A percentile compares a stretch with the other conserved stretches of the same genome.
Evolutionary conservation across 2,797 vertebrate genomes (phyloP).

Genomic region (Gymnocypris eckloni): DNA sequence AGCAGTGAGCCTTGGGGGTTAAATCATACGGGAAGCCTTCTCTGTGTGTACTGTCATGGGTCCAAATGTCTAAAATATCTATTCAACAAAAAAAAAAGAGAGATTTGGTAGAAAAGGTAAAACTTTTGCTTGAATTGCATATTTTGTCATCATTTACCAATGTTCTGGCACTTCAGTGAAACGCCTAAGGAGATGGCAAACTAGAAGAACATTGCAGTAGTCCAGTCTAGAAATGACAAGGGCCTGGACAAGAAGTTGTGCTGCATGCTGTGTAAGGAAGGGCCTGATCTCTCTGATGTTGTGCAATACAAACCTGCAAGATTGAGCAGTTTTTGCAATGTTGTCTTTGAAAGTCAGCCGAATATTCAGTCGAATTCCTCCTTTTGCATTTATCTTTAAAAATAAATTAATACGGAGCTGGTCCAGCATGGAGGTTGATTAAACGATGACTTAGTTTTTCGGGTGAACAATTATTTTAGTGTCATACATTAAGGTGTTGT

Average conservation of each 20-base stretch:
- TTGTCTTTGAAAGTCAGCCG: too few relatives aligned
- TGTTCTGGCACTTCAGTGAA: background rate
- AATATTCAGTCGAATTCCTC: background rate
- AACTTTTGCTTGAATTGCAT: background rate
- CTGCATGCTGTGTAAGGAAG: too few relatives aligned
- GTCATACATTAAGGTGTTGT: background rate
- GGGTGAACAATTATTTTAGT: background rate
- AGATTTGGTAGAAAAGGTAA: background rate
- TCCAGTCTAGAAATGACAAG: too few relatives aligned
- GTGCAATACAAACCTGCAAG: too few relatives aligned
- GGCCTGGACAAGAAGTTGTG: too few relatives aligned
- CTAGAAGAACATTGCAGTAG: too few relatives aligned
- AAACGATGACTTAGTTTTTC: background rate
- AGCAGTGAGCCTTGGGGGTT: conserved; percentile 5
- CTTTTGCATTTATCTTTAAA: background rate
- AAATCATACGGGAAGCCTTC: background rate
- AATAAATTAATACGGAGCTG: background rate
- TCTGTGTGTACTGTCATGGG: conserved; percentile 13
- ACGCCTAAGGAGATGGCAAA: background rate
- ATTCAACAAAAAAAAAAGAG: background rate
- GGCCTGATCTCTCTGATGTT: too few relatives aligned
- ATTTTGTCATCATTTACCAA: background rate
- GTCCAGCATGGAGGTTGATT: background rate
- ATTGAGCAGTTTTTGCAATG: too few relatives aligned
- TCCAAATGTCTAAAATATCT: background rate